phyloP scores from a whole-genome alignment of 2,113 vertebrate species.

The Indri indri region DNA sequence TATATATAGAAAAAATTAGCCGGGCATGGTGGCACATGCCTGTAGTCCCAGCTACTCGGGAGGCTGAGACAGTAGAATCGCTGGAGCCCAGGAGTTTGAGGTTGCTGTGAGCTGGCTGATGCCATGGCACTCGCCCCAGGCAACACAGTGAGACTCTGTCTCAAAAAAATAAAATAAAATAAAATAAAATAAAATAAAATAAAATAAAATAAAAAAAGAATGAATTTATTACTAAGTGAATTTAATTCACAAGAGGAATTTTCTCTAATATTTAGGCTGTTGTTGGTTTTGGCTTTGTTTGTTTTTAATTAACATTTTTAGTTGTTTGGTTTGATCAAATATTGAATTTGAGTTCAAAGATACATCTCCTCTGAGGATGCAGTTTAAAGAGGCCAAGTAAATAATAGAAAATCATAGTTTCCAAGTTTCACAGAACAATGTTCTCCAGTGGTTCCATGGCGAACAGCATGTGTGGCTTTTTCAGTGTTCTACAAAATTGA shows the following conservation, averaged over 20 bases:
- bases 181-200: too few species aligned
- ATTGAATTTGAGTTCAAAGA: constrained; percentile 67
- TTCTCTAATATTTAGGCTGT: constrained; percentile 29
- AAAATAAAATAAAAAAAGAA: too few species aligned
- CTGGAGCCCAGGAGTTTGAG: too few species aligned
- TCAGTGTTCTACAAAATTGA: neutral
- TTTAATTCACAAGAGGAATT: constrained; percentile 52
- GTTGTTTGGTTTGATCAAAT: constrained; percentile 54
- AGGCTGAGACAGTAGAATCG: too few species aligned
- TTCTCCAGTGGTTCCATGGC: neutral
- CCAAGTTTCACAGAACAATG: neutral
- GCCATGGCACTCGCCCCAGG: too few species aligned
- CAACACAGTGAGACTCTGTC: too few species aligned
- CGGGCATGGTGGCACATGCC: too few species aligned
- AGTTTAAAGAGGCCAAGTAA: neutral
- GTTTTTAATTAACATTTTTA: constrained; percentile 49
- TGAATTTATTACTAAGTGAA: constrained; percentile 47
- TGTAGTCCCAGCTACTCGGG: too few species aligned
- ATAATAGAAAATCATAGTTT: neutral
- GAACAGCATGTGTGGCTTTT: neutral
- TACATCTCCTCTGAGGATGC: constrained; percentile 40
- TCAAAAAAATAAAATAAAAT: too few species aligned
- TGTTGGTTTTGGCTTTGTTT: constrained; percentile 49
- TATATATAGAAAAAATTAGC: too few species aligned
- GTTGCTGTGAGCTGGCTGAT: too few species aligned